A percentile compares a stretch with the other conserved stretches of the same genome.
phyloP scores from a whole-genome alignment of 2,888 invertebrate species.

The Mellilla xanthometata region DNA sequence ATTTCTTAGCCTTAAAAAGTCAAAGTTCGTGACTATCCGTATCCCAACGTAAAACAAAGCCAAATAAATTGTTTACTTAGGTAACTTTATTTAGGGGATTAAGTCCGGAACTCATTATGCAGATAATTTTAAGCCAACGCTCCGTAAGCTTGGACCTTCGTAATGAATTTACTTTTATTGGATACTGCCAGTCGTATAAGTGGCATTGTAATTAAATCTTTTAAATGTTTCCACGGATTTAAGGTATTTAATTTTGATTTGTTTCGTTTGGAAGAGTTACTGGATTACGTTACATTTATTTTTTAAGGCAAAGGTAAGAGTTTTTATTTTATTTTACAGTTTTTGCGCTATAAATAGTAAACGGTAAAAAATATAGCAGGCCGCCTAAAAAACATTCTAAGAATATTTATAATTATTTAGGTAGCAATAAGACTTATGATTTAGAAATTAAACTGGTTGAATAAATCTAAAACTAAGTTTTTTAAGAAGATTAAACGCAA shows the following conservation, averaged over 20 bases:
- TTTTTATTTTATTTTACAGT: no score
- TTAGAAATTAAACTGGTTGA: no score
- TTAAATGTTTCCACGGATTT: constrained; percentile 36
- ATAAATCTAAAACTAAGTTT: no score
- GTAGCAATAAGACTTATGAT: no score
- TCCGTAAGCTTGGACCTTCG: constrained; percentile 48
- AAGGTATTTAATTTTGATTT: constrained; percentile 35
- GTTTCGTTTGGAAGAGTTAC: constrained; percentile 8
- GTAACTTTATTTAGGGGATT: constrained; percentile 33
- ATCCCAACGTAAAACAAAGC: constrained; percentile 24
- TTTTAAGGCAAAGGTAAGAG: no score
- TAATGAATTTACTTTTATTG: constrained; percentile 67
- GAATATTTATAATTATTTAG: no score
- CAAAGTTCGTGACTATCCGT: constrained; percentile 16
- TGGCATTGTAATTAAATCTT: constrained; percentile 51
- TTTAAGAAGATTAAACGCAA: no score
- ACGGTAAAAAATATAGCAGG: no score
- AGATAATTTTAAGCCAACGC: constrained; percentile 56
- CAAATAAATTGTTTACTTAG: constrained; percentile 30
- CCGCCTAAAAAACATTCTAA: no score
- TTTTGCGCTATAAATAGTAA: no score
- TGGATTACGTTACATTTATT: no score
- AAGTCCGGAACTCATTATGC: constrained; percentile 33
- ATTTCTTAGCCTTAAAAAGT: constrained; percentile 3
- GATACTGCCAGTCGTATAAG: constrained; percentile 49